Conservation (phyloP, 2,888 invertebrate species). For the Lasioglossum calceatum region DNA sequence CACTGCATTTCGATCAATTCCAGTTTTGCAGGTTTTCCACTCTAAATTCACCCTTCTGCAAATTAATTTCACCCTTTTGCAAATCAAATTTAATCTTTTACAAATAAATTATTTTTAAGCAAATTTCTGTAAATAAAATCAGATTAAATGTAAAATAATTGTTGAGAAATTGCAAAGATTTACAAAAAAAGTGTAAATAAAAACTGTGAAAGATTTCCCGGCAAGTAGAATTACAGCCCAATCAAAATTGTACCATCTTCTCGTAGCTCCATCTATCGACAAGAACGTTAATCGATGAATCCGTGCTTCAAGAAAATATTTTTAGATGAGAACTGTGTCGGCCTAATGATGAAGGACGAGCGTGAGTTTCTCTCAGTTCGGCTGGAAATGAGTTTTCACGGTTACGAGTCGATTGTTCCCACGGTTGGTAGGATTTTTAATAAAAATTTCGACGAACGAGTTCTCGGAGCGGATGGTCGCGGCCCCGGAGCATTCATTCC, state of each 20-base stretch:
- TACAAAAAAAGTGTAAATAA: neutral
- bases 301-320: neutral
- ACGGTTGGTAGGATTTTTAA: constrained; percentile 57
- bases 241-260: neutral
- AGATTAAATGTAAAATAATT: too few relatives aligned
- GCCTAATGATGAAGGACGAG: neutral
- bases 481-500: constrained; percentile 29
- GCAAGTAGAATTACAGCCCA: neutral
- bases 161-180: too few relatives aligned
- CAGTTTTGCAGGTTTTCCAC: too few relatives aligned
- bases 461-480: constrained; percentile 61
- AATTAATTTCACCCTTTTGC: too few relatives aligned
- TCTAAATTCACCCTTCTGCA: too few relatives aligned
- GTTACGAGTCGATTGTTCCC: neutral
- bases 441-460: constrained; percentile 69
- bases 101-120: too few relatives aligned
- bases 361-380: too few relatives aligned
- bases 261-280: neutral
- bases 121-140: too few relatives aligned
- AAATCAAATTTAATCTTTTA: too few relatives aligned
- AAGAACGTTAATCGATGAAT: neutral
- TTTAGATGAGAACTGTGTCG: neutral
- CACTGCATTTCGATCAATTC: too few relatives aligned
- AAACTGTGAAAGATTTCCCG: neutral
- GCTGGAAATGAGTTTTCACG: neutral